Conservation (phyloP, 2,113 vertebrate species). For the Paralichthys olivaceus region DNA sequence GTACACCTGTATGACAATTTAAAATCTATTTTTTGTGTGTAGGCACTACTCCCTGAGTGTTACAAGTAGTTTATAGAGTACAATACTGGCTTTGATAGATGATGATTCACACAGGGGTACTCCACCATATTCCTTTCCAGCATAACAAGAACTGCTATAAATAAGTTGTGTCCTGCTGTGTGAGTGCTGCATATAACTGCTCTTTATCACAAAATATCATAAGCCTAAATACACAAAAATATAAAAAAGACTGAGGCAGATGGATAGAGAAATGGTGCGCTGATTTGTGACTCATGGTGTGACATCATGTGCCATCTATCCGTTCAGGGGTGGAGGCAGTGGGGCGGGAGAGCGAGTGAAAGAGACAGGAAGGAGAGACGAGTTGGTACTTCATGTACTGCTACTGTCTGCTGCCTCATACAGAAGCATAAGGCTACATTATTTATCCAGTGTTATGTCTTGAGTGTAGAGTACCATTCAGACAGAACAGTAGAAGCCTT, state of each 20-base stretch:
- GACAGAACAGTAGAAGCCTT: constrained; percentile 58
- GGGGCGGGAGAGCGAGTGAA: constrained; percentile 1
- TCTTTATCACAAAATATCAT: constrained; percentile 9
- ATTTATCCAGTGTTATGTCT: constrained; percentile 52
- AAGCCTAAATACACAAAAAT: neutral
- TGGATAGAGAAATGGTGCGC: constrained; percentile 37
- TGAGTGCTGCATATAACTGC: constrained; percentile 4
- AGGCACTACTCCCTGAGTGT: neutral
- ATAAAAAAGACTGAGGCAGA: constrained; percentile 24
- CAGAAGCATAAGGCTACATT: constrained; percentile 58
- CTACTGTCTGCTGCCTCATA: constrained; percentile 30
- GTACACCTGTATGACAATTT: neutral
- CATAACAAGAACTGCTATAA: constrained; percentile 31
- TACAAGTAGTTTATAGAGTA: neutral
- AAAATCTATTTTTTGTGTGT: neutral
- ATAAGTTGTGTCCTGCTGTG: constrained; percentile 15
- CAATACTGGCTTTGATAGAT: constrained; percentile 3
- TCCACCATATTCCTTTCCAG: constrained; percentile 18
- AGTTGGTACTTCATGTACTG: constrained; percentile 59
- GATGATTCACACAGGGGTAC: constrained; percentile 31
- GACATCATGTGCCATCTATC: constrained; percentile 40
- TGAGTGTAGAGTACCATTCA: constrained; percentile 50
- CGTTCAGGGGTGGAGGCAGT: constrained; percentile 16
- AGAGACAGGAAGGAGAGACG: constrained; percentile 20
- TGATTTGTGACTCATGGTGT: constrained; percentile 58